Evolutionary conservation across 2,113 vertebrate genomes (phyloP).

Genomic region (Megaceryle torquata): DNA sequence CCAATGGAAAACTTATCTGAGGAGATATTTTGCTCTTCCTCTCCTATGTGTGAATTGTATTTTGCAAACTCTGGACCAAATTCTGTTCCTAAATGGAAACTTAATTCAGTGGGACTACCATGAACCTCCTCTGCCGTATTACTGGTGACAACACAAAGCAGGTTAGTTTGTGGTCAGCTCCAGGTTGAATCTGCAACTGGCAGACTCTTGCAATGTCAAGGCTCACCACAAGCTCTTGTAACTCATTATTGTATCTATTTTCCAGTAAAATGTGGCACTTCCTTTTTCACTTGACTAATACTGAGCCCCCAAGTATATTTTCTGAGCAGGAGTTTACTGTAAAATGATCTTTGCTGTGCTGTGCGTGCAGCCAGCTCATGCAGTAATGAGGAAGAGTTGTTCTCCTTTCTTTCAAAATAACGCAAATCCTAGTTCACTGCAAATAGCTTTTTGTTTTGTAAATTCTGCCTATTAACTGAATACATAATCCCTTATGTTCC

Average conservation of each 20-base stretch:
- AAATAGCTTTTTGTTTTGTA: neutral
- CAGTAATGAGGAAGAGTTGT: neutral
- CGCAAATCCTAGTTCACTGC: neutral
- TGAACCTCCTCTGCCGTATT: neutral
- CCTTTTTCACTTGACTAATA: conserved; percentile 1
- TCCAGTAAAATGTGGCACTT: neutral
- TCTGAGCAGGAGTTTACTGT: neutral
- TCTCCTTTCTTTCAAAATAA: neutral
- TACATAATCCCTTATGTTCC: neutral
- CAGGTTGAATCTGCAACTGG: neutral
- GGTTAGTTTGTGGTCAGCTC: neutral
- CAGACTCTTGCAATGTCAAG: neutral
- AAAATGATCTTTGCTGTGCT: conserved; percentile 16
- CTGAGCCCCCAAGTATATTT: neutral
- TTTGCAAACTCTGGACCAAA: neutral
- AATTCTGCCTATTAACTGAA: neutral
- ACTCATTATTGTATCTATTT: neutral
- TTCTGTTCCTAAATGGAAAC: neutral
- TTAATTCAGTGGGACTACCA: too few relatives aligned
- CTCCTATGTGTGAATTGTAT: fast-evolving
- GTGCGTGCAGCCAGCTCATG: neutral
- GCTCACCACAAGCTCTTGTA: neutral
- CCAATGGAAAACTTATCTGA: fast-evolving
- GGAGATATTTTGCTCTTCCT: neutral
- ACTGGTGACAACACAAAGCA: neutral